Evolutionary conservation across 2,113 vertebrate species (phyloP), one percentile per base, ranked within the genome.

Genomic region (Cardinalis cardinalis): DNA sequence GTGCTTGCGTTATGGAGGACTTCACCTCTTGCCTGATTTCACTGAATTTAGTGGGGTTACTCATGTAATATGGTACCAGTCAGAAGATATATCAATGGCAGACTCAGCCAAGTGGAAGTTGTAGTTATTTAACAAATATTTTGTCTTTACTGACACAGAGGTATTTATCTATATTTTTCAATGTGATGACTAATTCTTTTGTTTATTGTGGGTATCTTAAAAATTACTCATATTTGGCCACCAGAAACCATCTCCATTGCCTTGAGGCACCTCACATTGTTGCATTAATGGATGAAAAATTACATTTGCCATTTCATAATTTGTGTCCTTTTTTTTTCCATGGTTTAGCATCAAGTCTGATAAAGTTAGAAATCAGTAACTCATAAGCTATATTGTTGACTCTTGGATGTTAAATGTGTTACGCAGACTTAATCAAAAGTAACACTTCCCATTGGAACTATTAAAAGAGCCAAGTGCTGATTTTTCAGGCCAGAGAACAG

Each of bases 31-130:
- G 52, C 41, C 48, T 80, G 32, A 81, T 90, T 77, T 93, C 64
- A 64, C 64, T 88, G 69, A 86, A 94, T 74, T 92, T 88, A 68
- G 48, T 80, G 71, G 72, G 61, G 75, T 94, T 93, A 52, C 56
- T 94, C 9, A 19, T 65, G 20, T 85, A 71, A 56, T 88, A 84
- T 49, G 64, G 52, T 74, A 43, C 20, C 73, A 91, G 34, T 91
- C 75, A 93, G 40, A 89, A 86, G 64, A 64, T 38, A 24, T 52
- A 74, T 60, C 49, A 51, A 4, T 38, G 68, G 71, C 38, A 83
- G 64, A 68, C n/a, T 77, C 85, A 89, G 43, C 60, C 72, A 76
- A 48, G 56, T 94, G 83, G 86, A 95, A 94, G 31, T 19, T 91
- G 56, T 74, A 80, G 41, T 63, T 84, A 63, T 32, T 83, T 70